These are phyloP conservation scores for Andrena hattorfiana DNA, from an alignment of 2,888 invertebrate genomes.

Conservation along the genomic window DNA sequence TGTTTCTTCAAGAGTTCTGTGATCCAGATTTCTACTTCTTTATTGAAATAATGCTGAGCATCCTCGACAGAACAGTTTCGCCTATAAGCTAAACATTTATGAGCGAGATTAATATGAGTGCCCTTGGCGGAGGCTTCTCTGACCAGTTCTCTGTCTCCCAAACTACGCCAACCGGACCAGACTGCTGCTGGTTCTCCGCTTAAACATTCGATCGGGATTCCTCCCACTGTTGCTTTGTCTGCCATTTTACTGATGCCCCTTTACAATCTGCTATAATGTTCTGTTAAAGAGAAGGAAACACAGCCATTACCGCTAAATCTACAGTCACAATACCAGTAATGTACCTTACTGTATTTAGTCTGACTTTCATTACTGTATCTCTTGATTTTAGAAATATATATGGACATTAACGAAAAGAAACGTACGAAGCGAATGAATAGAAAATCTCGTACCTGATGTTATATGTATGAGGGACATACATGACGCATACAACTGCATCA, in stretches of 20 bases:
- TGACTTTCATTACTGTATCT: background rate
- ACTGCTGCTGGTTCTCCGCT: slow-evolving; percentile 87
- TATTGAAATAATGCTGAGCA: slow-evolving; percentile 83
- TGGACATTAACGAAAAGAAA: background rate
- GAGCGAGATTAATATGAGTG: slow-evolving; percentile 87
- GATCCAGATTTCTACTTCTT: slow-evolving; percentile 88
- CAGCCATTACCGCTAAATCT: background rate
- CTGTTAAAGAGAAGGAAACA: slow-evolving; percentile 6
- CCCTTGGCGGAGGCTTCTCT: slow-evolving; percentile 90
- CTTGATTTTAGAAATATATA: background rate
- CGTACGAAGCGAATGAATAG: background rate
- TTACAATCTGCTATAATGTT: background rate
- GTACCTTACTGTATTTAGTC: too few species aligned
- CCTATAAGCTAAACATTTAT: slow-evolving; percentile 87
- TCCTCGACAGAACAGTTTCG: slow-evolving; percentile 86
- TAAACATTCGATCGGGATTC: slow-evolving; percentile 87
- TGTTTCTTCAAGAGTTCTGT: slow-evolving; percentile 87
- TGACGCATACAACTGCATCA: slow-evolving; percentile 17
- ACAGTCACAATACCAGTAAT: background rate
- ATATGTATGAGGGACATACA: background rate
- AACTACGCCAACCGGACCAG: slow-evolving; percentile 89
- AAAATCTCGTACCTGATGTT: background rate
- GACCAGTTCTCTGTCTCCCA: slow-evolving; percentile 88
- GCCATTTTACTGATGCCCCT: slow-evolving; percentile 61
- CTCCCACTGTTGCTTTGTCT: slow-evolving; percentile 72